Base-by-base conservation (phyloP, 2,888 invertebrate species). In the Autographa gamma region DNA sequence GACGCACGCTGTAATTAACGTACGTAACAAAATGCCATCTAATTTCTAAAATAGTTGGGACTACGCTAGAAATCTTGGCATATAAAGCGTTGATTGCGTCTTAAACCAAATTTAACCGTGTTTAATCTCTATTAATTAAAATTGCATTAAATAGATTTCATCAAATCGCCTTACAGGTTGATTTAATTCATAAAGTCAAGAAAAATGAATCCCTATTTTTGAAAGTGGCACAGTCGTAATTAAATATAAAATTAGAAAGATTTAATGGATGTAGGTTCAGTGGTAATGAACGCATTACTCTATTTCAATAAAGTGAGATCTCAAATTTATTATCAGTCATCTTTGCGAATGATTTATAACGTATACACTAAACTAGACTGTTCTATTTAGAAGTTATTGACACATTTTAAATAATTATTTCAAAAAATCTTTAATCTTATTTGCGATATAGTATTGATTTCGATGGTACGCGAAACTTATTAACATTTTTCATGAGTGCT, bases 401-500 rank as follows among this genome's bases (percentile, higher is more conserved):
- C 41, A 66, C 38, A 63, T 18, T 64, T 61, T 60, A 38, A 52
- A 66, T 32, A 60, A 61, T n/a, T 31, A n/a, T 31, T 59, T 65
- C 34, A 31, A 54, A 56, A 75, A 63, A 61, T 41, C 34, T 71
- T 69, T 63, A 56, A 71, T 71, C 52, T 41, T 41, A 3, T 32
- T 32, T 32, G 3, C 32, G 32, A 32, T 32, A 32, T 32, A 69
- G 56, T 11, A 19, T 48, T 34, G 13, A 63, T 54, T 2, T 34
- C 34, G 34, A 34, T 34, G 25, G 2, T 25, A 25, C 25, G 8
- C 0, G 52, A 18, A 52, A 13, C 2, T 54, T 18, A 41, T 67
- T 62, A 71, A 66, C 63, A 68, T 70, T 77, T 73, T 60, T 73
- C 59, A 70, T 58, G 56, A 61, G 60, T 41, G 74, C 88, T 83